phyloP scores from a whole-genome alignment of 1,140 invertebrate species.

The Papilio machaon region DNA sequence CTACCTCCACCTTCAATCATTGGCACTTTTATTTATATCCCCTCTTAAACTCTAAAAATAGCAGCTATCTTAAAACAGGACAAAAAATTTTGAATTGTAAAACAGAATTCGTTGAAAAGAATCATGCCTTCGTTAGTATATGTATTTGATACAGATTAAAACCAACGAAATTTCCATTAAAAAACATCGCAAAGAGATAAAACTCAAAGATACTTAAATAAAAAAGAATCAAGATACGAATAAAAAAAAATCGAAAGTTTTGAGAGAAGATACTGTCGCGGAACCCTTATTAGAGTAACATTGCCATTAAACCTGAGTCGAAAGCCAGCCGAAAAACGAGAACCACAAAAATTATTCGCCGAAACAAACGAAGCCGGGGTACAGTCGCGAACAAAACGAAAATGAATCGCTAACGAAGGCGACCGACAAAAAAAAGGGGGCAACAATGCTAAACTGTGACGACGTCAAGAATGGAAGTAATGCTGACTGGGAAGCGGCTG shows the following conservation, averaged over 20 bases:
- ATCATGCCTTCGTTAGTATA: neutral
- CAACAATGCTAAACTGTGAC: conserved; percentile 74
- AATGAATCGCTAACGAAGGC: conserved; percentile 57
- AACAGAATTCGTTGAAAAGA: neutral
- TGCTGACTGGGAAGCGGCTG: conserved; percentile 46
- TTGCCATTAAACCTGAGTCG: conserved; percentile 42
- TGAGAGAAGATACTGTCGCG: conserved; percentile 11
- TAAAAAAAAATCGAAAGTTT: conserved; percentile 33
- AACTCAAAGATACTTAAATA: neutral
- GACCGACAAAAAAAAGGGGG: conserved; percentile 57
- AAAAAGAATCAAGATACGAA: neutral
- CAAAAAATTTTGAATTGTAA: neutral
- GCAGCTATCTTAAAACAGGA: no score
- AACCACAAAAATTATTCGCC: conserved; percentile 47
- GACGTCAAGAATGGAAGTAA: conserved; percentile 63
- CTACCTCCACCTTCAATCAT: no score
- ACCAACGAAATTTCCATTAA: neutral
- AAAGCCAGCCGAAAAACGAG: conserved; percentile 42
- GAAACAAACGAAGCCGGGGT: conserved; percentile 49
- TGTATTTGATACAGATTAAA: neutral
- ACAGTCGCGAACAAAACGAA: conserved; percentile 50
- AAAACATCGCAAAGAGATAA: neutral
- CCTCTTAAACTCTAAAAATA: no score
- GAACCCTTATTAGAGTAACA: conserved; percentile 36
- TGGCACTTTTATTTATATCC: no score